These are phyloP conservation scores for Allacma fusca DNA, from an alignment of 2,888 invertebrate species.

Conservation along the genomic window DNA sequence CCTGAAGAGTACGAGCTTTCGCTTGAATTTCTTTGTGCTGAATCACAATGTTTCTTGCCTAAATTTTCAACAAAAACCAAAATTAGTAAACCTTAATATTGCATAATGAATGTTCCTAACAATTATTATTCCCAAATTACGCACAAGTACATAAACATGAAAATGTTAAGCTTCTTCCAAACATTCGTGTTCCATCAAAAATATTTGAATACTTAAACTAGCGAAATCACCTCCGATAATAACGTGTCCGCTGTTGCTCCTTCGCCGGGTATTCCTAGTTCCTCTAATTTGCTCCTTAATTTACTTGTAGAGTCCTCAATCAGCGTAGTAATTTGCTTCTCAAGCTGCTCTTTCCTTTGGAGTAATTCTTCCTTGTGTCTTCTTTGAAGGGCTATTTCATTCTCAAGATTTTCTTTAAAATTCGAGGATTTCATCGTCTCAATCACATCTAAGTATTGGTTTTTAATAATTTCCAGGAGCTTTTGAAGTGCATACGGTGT, in stretches of 20 bases:
- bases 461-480: constrained; percentile 82
- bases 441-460: constrained; percentile 85
- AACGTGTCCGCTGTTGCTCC: constrained; percentile 59
- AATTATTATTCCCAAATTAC: too few species aligned
- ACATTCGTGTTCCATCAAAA: too few species aligned
- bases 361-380: constrained; percentile 63
- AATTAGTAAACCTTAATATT: too few species aligned
- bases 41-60: constrained; percentile 77
- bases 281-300: constrained; percentile 87
- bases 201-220: background rate
- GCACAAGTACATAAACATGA: too few species aligned
- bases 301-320: constrained; percentile 91
- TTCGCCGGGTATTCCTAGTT: constrained; percentile 70
- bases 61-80: too few species aligned
- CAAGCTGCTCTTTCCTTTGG: constrained; percentile 74
- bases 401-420: constrained; percentile 76
- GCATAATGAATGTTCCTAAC: too few species aligned
- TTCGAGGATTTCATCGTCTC: constrained; percentile 82
- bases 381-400: constrained; percentile 83
- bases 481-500: constrained; percentile 88
- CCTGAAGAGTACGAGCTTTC: constrained; percentile 84
- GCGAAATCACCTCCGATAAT: constrained; percentile 54
- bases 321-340: constrained; percentile 90
- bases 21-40: constrained; percentile 91
- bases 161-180: too few species aligned